These are phyloP conservation scores for Crenichthys baileyi DNA, from an alignment of 2,797 vertebrate genomes.

Conservation along the genomic window DNA sequence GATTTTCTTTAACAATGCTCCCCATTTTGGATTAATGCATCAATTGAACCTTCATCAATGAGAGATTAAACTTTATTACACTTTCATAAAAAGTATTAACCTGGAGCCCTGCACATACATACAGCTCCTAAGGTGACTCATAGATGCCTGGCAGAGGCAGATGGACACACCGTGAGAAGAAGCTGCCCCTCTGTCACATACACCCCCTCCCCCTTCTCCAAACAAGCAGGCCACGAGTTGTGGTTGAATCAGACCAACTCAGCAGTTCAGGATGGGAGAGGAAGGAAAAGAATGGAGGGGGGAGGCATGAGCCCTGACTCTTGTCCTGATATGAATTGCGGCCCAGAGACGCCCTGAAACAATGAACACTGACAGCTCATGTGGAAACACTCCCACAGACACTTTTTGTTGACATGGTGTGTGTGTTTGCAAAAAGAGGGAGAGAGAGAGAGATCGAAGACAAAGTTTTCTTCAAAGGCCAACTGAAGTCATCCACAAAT, in stretches of 20 bases:
- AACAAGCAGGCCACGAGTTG: constrained; percentile 63
- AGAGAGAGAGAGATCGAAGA: constrained; percentile 2
- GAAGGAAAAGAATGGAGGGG: constrained; percentile 74
- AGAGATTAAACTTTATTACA: constrained; percentile 15
- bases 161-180: constrained; percentile 55
- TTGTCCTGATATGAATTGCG: constrained; percentile 67
- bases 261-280: constrained; percentile 71
- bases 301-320: constrained; percentile 64
- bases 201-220: constrained; percentile 30
- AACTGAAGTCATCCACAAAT: constrained; percentile 44
- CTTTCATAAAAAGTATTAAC: constrained; percentile 5
- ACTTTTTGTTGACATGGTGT: constrained; percentile 26
- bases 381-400: constrained; percentile 66
- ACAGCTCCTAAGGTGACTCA: constrained; percentile 35
- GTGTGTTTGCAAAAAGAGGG: constrained; percentile 13
- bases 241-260: constrained; percentile 70
- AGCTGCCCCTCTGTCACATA: constrained; percentile 27
- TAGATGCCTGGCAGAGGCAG: constrained; percentile 29
- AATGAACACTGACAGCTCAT: constrained; percentile 73
- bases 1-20: neutral
- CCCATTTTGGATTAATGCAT: neutral
- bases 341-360: constrained; percentile 63
- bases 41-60: neutral
- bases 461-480: constrained; percentile 29
- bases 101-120: neutral